Evolutionary conservation across 64 coral and sea anemone genomes (phyloP), one percentile per base, ranked within the genome.

Genomic region (Trachythela sp.): DNA sequence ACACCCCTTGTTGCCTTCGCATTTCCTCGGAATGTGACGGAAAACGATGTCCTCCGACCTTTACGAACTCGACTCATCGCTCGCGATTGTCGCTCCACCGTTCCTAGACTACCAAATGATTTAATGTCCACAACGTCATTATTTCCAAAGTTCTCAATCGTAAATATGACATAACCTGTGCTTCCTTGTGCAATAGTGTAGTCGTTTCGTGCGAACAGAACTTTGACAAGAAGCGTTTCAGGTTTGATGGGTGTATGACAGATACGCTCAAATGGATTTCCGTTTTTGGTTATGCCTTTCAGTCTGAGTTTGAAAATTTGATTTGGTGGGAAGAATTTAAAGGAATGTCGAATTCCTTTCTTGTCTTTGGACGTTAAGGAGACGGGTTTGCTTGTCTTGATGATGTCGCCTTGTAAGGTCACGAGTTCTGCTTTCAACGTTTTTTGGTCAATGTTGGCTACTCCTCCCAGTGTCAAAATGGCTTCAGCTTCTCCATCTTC

Each of bases 211-310:
- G 75, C 75, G 30, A 80, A 80, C 27, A 80, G 15, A 39, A 80
- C 33, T 80, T 80, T 80, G 13, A 80, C 75, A 35, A 80, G 9
- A 5, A 80, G 15, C 13, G 75, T 80, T 35, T 80, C 33, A 35
- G 75, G 37, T 80, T 80, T 35, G 75, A 80, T 80, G 75, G 75
- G 32, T 36, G 26, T 36, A 18, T 80, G 75, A 80, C 9, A 80
- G 34, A 80, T 35, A 29, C 75, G 75, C 20, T 80, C 75, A 22
- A 80, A 80, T 35, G 33, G 9, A 39, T 80, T 35, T 4, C 75
- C 75, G 3, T 39, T 80, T 18, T 80, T 80, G 0, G 75, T 80
- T 36, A 4, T 35, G 8, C 75, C 75, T 37, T 80, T 80, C 13
- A 80, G 34, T 37, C 35, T 80, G 2, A 80, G 31, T 80, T 80